Evolutionary conservation across 1,140 invertebrate species (phyloP), one percentile per base, ranked within the genome.

Genomic region (Papilio xuthus): DNA sequence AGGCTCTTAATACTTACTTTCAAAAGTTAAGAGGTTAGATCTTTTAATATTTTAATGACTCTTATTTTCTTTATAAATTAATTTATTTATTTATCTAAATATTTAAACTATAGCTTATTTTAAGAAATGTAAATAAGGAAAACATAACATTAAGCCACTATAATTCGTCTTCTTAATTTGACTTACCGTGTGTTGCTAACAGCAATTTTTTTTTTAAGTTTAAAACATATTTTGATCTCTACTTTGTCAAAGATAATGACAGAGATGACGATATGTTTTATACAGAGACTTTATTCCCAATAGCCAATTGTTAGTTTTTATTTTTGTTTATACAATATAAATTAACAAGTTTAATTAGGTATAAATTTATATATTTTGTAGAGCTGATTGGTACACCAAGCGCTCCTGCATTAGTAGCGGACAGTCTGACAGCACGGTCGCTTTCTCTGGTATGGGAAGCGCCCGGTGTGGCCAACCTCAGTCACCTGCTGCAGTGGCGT

Each of bases 401-500:
- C 7, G 95, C 97, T 12, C 97, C 97, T 12, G 96, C 96, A 9
- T 92, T 98, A 56, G 96, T 97, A 7, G 96, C 96, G 0, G 96
- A 97, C 85, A 96, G 96, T 67, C 90, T 97, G 69, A 96, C 96
- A 2, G 95, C 96, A 9, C 96, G 96, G 0, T 97, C 97, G 0
- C 93, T 98, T n/a, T 96, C 95, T 10, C 94, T 98, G 15, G 95
- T 97, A 85, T 98, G 98, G 98, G 96, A 96, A 71, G 95, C 94
- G 8, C 89, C 93, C 4, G 93, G 93, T 28, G 89, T 94, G 0
- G 92, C 92, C 28, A 95, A 96, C 81, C 94, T 97, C 20, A 96
- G 94, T 32, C 97, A 97, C 88, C 92, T 97, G 79, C 95, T 97
- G 4, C 97, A 98, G 89, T 97, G 96, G 96, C 94, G 95, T 26